Evolutionary conservation across 2,113 vertebrate genomes (phyloP).

Genomic region (Hippocampus mohnikei): DNA sequence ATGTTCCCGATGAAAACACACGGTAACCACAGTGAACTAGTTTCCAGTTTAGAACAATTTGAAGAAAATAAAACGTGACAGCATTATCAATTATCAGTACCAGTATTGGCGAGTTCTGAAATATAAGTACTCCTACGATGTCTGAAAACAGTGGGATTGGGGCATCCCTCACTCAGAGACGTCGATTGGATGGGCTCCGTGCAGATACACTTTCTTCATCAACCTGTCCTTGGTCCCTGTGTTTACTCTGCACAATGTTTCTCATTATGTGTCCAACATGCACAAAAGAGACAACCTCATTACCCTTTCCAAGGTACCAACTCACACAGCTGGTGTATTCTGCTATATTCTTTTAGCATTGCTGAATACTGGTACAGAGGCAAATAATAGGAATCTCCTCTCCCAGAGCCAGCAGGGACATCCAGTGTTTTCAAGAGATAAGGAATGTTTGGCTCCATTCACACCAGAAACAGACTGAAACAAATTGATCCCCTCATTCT

Average conservation of each 20-base stretch:
- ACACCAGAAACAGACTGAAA: constrained; percentile 51
- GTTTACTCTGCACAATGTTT: constrained; percentile 24
- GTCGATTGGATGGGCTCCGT: constrained; percentile 29
- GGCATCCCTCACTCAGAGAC: constrained; percentile 10
- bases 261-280: constrained; percentile 17
- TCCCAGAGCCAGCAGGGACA: constrained; percentile 51
- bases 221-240: constrained; percentile 48
- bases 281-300: constrained; percentile 16
- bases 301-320: constrained; percentile 44
- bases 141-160: neutral
- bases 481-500: constrained; percentile 63
- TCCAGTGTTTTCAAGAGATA: constrained; percentile 68
- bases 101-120: neutral
- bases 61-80: neutral
- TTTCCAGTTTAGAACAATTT: neutral
- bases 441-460: constrained; percentile 55
- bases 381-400: constrained; percentile 57
- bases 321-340: constrained; percentile 58
- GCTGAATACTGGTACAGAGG: constrained; percentile 54
- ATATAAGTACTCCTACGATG: neutral
- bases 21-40: too few relatives aligned
- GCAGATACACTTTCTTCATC: constrained; percentile 43
- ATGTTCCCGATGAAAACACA: too few relatives aligned
- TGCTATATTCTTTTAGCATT: constrained; percentile 41
- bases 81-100: neutral